Conservation (phyloP, 2,888 invertebrate genomes). For the Prenolepis imparis region DNA sequence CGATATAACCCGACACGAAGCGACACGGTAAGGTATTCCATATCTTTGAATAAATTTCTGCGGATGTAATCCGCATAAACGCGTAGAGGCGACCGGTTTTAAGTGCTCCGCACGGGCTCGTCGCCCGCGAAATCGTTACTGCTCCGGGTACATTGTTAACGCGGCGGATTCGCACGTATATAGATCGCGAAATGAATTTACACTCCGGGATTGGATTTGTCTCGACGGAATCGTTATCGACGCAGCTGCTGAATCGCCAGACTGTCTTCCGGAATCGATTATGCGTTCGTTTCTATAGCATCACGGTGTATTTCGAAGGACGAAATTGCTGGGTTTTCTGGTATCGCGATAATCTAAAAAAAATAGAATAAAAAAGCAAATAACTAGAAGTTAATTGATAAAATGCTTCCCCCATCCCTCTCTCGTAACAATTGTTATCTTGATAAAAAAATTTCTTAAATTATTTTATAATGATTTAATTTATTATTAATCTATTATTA, state of each 20-base stretch:
- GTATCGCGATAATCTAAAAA: neutral
- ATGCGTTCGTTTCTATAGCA: neutral
- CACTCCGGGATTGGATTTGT: conserved; percentile 3
- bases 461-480: neutral
- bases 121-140: conserved; percentile 34
- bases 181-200: conserved; percentile 39
- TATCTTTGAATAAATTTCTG: conserved; percentile 52
- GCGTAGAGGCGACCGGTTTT: conserved; percentile 32
- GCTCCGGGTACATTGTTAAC: conserved; percentile 24
- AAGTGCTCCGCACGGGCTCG: conserved; percentile 31
- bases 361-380: neutral
- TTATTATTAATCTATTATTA: too few species aligned
- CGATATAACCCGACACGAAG: conserved; percentile 7
- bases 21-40: conserved; percentile 46
- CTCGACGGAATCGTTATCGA: conserved; percentile 37
- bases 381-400: neutral
- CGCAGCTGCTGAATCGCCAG: neutral
- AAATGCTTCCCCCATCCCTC: neutral
- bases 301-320: neutral
- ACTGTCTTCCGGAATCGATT: conserved; percentile 20
- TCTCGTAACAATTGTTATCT: too few species aligned
- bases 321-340: neutral
- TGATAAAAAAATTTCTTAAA: too few species aligned
- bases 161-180: conserved; percentile 31
- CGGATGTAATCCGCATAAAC: conserved; percentile 31